These are phyloP conservation scores for Diploscapter pachys DNA, from an alignment of 1,140 invertebrate genomes.

Conservation along the genomic window DNA sequence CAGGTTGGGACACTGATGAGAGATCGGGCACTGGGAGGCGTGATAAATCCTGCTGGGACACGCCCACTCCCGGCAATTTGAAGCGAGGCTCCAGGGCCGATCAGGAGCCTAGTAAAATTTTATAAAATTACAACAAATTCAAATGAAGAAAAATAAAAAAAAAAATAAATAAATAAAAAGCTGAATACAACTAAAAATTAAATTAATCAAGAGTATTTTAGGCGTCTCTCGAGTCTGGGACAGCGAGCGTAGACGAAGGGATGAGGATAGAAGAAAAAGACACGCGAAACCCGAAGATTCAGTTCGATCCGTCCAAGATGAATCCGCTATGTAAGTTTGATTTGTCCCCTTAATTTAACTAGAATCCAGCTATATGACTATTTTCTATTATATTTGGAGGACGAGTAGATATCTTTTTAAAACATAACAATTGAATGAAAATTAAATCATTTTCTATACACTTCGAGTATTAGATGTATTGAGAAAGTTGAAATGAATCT, in stretches of 20 bases:
- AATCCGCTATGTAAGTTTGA: background rate
- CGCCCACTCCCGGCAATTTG: conserved; percentile 72
- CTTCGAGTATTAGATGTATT: background rate
- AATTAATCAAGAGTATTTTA: conserved; percentile 51
- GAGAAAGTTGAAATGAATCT: background rate
- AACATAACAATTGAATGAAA: no score
- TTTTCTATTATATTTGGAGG: background rate
- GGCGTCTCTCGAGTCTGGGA: conserved; percentile 22
- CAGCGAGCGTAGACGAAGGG: conserved; percentile 21
- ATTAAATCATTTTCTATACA: background rate
- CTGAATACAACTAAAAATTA: conserved; percentile 58
- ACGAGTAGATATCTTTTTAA: background rate
- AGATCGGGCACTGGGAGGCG: conserved; percentile 64
- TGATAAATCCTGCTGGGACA: conserved; percentile 77
- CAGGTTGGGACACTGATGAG: conserved; percentile 71
- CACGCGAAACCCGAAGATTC: conserved; percentile 23
- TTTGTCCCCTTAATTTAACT: background rate
- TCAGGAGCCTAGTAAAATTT: conserved; percentile 41
- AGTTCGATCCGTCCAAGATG: conserved; percentile 27
- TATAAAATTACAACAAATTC: background rate
- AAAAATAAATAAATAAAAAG: conserved; percentile 48
- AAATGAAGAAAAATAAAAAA: no score
- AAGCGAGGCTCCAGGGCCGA: conserved; percentile 33
- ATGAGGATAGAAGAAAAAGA: conserved; percentile 12
- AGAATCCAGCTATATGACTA: background rate